Base-by-base conservation (phyloP, 2,797 vertebrate genomes). In the Loriculus beryllinus region DNA sequence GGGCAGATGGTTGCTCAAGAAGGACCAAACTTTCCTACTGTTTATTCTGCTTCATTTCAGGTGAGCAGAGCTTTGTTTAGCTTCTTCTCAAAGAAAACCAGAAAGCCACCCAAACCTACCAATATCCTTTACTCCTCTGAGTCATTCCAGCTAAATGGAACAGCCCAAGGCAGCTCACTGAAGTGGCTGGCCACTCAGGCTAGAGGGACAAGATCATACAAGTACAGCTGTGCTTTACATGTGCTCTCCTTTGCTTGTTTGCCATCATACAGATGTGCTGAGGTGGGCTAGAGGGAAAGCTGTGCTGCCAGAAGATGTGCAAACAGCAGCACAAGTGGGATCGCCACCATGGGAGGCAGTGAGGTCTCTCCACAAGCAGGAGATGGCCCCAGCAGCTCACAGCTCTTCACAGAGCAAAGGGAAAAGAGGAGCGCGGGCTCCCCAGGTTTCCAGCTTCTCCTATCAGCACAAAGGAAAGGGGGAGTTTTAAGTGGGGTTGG, bases 141-240 rank as follows among this genome's bases (percentile, higher is more conserved):
- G 45, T 40, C 20, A 6, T 57, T 65, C 18, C 1, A 4, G n/a
- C 37, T 69, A n/a, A 52, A 82, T n/a, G 35, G n/a, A 83, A 21
- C 25, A 6, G 48, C 47, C 14, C 4, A 28, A 52, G 43, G 68
- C 67, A 56, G 37, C 29, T 12, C 40, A 5, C 31, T 5, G 28
- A 6, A 5, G 45, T 25, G 51, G 14, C 37, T 12, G 3, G 14
- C 17, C 17, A 4, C 68, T 20, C 23, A 10, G 22, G 21, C 16
- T 31, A 12, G 28, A 40, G 28, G 21, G 12, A 8, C 0, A 0
- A 45, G 33, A 56, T 28, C 0, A 0, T 33, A 21, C 28, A 1
- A 3, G 0, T 9, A 28, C 31, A 40, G 29, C n/a, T 0, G 0
- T 3, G 10, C 45, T 43, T 72, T 35, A 68, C 45, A 29, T 2